A percentile compares a stretch with the other conserved stretches of the same genome.
These are phyloP conservation scores for Encarsia formosa DNA, from an alignment of 2,888 invertebrate genomes.

Conservation along the genomic window DNA sequence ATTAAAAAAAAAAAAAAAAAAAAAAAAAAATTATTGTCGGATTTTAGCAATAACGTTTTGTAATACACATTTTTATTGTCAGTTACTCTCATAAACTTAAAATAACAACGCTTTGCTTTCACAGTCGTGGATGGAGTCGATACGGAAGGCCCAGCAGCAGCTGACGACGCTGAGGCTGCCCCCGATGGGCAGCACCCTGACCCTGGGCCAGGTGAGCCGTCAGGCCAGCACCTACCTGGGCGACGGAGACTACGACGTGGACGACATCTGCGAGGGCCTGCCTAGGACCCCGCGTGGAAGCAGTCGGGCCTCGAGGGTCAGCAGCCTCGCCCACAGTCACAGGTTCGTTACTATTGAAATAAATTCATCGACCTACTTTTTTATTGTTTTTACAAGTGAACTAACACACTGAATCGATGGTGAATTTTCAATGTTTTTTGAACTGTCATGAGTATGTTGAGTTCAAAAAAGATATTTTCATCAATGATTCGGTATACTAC, in stretches of 20 bases:
- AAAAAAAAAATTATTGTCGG: too few relatives aligned
- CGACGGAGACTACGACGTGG: conserved; percentile 45
- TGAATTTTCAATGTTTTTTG: too few relatives aligned
- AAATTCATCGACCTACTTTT: background rate
- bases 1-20: too few relatives aligned
- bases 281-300: conserved; percentile 52
- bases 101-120: background rate
- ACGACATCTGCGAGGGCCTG: conserved; percentile 41
- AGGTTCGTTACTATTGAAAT: conserved; percentile 55
- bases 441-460: too few relatives aligned
- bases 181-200: conserved; percentile 37
- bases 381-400: background rate
- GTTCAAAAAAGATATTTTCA: too few relatives aligned
- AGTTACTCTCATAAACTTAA: background rate
- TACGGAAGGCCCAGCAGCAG: conserved; percentile 48
- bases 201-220: conserved; percentile 39
- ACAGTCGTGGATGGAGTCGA: conserved; percentile 48
- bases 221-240: conserved; percentile 45
- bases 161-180: conserved; percentile 43
- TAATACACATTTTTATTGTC: too few relatives aligned
- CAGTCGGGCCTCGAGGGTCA: conserved; percentile 63
- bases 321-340: conserved; percentile 71
- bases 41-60: too few relatives aligned
- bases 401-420: too few relatives aligned
- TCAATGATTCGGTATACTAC: too few relatives aligned